phyloP scores from a whole-genome alignment of 2,888 invertebrate species.

The Polyommatus iphigenia region DNA sequence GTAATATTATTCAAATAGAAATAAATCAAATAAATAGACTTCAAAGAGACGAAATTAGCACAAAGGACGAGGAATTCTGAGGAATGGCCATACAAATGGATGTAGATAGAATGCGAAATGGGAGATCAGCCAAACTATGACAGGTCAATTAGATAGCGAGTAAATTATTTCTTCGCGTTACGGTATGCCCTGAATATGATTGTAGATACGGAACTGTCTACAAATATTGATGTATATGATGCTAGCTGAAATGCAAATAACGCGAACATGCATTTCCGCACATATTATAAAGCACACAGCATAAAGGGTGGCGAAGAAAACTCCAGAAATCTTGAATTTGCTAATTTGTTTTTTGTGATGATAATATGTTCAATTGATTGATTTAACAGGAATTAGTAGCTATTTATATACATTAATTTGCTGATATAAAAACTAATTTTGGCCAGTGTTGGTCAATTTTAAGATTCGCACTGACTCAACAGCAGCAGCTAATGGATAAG shows the following conservation, averaged over 20 bases:
- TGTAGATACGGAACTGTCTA: not conserved
- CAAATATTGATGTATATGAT: not conserved
- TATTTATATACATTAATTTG: not conserved
- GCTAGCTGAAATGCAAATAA: not conserved
- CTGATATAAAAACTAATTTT: not conserved
- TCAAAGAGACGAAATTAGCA: constrained; percentile 14
- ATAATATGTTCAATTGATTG: no score
- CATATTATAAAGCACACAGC: not conserved
- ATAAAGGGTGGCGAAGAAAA: not conserved
- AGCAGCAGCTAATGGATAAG: not conserved
- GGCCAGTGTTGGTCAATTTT: not conserved
- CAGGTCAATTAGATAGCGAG: constrained; percentile 24
- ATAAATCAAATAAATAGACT: constrained; percentile 26
- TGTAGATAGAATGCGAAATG: constrained; percentile 16
- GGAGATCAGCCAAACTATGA: constrained; percentile 27
- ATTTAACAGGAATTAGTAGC: no score
- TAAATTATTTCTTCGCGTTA: constrained; percentile 18
- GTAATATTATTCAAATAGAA: constrained; percentile 28
- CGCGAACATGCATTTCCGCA: not conserved
- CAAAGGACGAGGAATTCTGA: constrained; percentile 9
- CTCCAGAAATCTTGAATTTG: no score
- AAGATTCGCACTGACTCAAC: not conserved
- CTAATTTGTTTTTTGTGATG: no score
- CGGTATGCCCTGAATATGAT: constrained; percentile 3
- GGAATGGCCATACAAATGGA: constrained; percentile 18